Conservation (phyloP, 2,797 vertebrate genomes). For the Crocodylus rhombifer region DNA sequence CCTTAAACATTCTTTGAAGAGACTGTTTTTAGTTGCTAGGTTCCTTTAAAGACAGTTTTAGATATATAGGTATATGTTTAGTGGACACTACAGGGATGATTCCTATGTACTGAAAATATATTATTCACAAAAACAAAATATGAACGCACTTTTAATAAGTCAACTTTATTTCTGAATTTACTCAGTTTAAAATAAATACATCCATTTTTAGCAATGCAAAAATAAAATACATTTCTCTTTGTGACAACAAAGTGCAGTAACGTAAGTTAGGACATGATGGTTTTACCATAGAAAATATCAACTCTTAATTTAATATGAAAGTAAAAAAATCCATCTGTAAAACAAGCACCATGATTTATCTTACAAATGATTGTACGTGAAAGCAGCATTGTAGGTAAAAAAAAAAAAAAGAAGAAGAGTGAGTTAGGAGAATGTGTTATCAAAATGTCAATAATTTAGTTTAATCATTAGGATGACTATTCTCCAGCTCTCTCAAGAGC, state of each 20-base stretch:
- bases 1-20: too few species aligned
- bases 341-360: slow-evolving; percentile 64
- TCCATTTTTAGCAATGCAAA: slow-evolving; percentile 72
- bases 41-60: too few species aligned
- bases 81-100: neutral
- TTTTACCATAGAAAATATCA: slow-evolving; percentile 54
- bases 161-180: slow-evolving; percentile 75
- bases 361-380: slow-evolving; percentile 71
- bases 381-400: slow-evolving; percentile 71
- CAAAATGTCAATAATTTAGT: slow-evolving; percentile 37
- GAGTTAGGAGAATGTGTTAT: slow-evolving; percentile 36
- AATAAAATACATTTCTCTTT: slow-evolving; percentile 71
- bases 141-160: slow-evolving; percentile 9
- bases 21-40: too few species aligned
- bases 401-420: slow-evolving; percentile 59
- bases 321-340: slow-evolving; percentile 34
- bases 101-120: neutral
- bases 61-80: too few species aligned
- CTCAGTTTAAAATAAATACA: slow-evolving; percentile 68
- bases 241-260: slow-evolving; percentile 70
- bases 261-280: slow-evolving; percentile 69
- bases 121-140: slow-evolving; percentile 23
- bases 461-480: slow-evolving; percentile 5
- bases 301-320: slow-evolving; percentile 56
- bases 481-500: slow-evolving; percentile 77